Conservation (phyloP, 2,888 invertebrate genomes). For the Sinhomidia bicolor region DNA sequence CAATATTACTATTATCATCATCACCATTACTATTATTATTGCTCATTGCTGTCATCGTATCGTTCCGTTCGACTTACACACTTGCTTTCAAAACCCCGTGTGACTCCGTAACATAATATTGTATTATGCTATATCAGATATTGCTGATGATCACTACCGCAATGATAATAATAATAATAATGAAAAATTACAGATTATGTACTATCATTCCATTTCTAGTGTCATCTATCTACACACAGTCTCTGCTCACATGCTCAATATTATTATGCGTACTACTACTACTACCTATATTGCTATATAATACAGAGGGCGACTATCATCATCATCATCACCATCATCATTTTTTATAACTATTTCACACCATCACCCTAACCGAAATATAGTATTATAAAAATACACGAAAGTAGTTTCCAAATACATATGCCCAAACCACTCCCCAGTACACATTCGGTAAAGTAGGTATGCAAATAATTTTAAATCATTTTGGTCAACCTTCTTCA, state of each 20-base stretch:
- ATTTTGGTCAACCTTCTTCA: no score
- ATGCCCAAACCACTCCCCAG: no score
- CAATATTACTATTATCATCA: no score
- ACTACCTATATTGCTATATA: no score
- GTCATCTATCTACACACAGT: background rate
- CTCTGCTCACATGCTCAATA: background rate
- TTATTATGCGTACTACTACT: no score
- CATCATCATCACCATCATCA: background rate
- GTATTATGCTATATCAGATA: conserved; percentile 17
- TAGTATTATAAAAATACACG: no score
- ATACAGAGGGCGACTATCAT: no score
- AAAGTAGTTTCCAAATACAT: no score
- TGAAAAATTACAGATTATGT: no score
- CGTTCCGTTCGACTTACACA: conserved; percentile 49
- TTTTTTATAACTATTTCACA: background rate
- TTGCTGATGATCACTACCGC: conserved; percentile 1
- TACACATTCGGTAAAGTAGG: no score
- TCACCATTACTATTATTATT: conserved; percentile 65
- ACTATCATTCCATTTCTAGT: background rate
- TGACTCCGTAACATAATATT: conserved; percentile 22
- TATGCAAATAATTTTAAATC: no score
- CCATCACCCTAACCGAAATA: background rate
- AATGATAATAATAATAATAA: background rate
- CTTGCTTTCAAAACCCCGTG: conserved; percentile 50
- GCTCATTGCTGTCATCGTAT: conserved; percentile 55